Evolutionary conservation across 2,797 vertebrate genomes (phyloP).

Genomic region (Anisognathus igniventris): DNA sequence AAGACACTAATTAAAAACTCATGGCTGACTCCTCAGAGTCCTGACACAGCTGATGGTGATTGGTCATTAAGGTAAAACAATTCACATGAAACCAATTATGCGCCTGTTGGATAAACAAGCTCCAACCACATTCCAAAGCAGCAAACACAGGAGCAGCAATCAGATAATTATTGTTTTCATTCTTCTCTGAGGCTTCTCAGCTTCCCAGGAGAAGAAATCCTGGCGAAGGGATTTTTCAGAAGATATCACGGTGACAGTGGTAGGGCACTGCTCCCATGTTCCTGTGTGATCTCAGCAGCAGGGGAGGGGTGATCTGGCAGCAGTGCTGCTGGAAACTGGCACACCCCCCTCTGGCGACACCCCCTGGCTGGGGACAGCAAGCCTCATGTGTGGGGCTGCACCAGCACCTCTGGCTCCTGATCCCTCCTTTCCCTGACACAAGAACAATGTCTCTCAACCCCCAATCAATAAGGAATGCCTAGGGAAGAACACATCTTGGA

Average conservation of each 20-base stretch:
- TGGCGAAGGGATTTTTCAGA: no score
- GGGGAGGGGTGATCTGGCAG: background rate
- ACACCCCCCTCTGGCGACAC: background rate
- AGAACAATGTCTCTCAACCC: background rate
- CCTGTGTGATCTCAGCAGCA: background rate
- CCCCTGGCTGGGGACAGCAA: background rate
- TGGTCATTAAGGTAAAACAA: no score
- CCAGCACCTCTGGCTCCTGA: background rate
- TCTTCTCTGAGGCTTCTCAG: no score
- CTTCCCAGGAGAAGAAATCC: no score
- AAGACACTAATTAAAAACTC: no score
- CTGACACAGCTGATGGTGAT: no score
- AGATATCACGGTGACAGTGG: background rate
- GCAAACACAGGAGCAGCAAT: no score
- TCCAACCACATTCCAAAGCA: no score
- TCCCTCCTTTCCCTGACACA: background rate
- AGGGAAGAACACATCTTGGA: background rate
- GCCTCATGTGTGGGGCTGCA: background rate
- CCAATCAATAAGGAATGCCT: background rate
- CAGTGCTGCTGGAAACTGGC: background rate
- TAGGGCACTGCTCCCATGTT: constrained; percentile 21
- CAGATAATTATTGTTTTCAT: no score
- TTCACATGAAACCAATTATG: no score
- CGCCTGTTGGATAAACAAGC: no score
- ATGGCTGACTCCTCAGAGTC: no score